Evolutionary conservation across 2,113 vertebrate species (phyloP).

Genomic region (Prionailurus bengalensis): DNA sequence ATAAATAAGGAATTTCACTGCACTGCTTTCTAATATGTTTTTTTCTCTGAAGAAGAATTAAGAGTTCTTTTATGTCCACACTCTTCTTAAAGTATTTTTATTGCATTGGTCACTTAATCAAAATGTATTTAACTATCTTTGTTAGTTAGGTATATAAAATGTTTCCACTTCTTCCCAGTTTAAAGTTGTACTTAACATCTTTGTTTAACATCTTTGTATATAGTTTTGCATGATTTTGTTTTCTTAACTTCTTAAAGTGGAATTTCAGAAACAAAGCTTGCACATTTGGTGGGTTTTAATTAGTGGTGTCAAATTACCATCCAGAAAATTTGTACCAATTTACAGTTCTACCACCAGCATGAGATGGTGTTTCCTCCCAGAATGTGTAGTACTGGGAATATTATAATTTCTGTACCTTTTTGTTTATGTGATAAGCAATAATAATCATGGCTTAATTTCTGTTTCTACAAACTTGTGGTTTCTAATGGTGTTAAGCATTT

Average conservation of each 20-base stretch:
- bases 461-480: not conserved
- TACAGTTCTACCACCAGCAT: not conserved
- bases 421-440: conserved; percentile 28
- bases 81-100: not conserved
- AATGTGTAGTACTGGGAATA: not conserved
- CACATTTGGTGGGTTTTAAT: not conserved
- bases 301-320: not conserved
- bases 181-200: not conserved
- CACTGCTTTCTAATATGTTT: not conserved
- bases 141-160: not conserved
- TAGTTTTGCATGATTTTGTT: not conserved
- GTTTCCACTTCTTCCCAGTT: not conserved
- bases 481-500: not conserved
- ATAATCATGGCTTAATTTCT: conserved; percentile 1
- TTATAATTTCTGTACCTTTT: not conserved
- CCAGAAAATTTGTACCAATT: not conserved
- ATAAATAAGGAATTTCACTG: not conserved
- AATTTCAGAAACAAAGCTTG: not conserved
- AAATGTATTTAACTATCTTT: not conserved
- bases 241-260: not conserved
- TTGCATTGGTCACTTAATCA: not conserved
- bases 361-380: not conserved
- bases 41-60: not conserved
- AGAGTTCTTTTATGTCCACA: not conserved
- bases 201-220: not conserved